Percentiles rank a stretch among this genome's conserved stretches.
Conservation (phyloP, 2,113 vertebrate species). For the Okapia johnstoni region DNA sequence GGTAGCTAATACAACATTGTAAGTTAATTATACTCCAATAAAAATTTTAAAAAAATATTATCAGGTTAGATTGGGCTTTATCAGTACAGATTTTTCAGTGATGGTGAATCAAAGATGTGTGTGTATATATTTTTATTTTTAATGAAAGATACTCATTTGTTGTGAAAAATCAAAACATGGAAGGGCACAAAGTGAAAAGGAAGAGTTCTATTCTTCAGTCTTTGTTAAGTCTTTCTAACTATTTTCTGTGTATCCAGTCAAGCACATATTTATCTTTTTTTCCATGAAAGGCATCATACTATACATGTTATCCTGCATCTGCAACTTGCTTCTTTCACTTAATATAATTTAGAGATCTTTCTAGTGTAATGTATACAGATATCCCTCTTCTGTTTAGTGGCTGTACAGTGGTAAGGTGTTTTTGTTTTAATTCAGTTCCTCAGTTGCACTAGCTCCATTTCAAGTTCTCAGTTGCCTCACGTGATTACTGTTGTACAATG, state of each 20-base stretch:
- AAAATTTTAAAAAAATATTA: neutral
- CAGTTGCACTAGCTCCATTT: neutral
- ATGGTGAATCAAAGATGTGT: neutral
- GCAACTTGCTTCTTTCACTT: neutral
- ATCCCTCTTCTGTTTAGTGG: neutral
- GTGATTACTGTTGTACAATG: neutral
- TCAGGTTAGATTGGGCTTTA: neutral
- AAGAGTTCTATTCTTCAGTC: neutral
- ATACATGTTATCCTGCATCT: neutral
- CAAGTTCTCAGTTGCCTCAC: neutral
- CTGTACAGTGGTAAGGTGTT: neutral
- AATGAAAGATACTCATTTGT: neutral
- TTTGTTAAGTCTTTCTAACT: neutral
- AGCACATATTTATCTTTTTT: neutral
- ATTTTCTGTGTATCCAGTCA: neutral
- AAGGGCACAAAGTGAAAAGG: neutral
- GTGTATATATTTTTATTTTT: conserved; percentile 5
- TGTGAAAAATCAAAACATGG: neutral
- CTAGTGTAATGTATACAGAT: neutral
- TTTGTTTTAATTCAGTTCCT: neutral
- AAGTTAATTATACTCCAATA: neutral
- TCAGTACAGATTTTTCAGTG: neutral
- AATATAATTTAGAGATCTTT: neutral
- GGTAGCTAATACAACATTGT: neutral
- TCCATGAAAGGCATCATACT: neutral